Evolutionary conservation across 2,888 invertebrate species (phyloP), one percentile per base, ranked within the genome.

Genomic region (Oscheius sp.): DNA sequence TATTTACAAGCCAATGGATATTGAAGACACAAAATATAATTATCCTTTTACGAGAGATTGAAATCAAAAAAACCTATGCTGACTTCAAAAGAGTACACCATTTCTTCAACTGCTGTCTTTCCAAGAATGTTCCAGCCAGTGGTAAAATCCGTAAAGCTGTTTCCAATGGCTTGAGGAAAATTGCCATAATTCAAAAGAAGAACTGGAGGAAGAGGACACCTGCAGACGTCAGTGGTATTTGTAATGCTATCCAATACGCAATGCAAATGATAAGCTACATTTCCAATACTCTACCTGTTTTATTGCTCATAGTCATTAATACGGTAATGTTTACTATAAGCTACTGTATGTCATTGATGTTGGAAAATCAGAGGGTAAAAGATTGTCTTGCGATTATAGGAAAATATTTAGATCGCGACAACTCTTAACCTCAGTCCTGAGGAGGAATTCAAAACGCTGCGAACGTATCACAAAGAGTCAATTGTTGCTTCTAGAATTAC

Each of bases 281-380:
- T 30, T 8, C 14, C n/a, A 36, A 6, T 38, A 20, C 26, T 51
- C n/a, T 54, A n/a, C 36, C 33, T 22, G 49, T 28, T 32, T 50
- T 32, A 14, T 5, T 50, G 14, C 30, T 20, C 30, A 5, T 17
- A 28, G 54, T 22, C 33, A 17, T 20, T 20, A n/a, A 33, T 9
- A 54, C 65, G 5, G 65, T 24, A n/a, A 54, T 54, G 17, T 51
- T 51, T 5, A 56, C 65, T 12, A 32, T 44, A 28, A 9, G 51
- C 17, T 65, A 24, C 33, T 65, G 54, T 28, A 36, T 65, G 54
- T 17, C n/a, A 20, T 38, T 54, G 17, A 54, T 26, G 22, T 26
- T n/a, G 17, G 33, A 24, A 20, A 65, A 36, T 32, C 38, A 51
- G 22, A 17, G 24, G 36, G 30, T 54, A 36, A 20, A 24, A 22